These are phyloP conservation scores for Pelecanus crispus DNA, from an alignment of 2,113 vertebrate species.

Conservation along the genomic window DNA sequence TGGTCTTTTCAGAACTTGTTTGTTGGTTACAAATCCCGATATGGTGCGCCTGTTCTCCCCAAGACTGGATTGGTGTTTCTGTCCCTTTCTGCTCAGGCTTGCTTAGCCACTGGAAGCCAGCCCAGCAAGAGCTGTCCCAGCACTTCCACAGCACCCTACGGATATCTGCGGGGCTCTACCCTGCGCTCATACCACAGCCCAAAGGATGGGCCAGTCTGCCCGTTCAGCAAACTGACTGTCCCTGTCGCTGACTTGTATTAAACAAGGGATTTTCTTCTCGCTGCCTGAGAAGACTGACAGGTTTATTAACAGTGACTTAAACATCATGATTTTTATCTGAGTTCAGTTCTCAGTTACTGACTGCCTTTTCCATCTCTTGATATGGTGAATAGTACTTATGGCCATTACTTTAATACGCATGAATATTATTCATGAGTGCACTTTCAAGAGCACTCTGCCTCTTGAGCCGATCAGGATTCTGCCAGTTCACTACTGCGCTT, in stretches of 20 bases:
- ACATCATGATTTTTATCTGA: neutral
- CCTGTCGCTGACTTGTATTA: neutral
- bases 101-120: neutral
- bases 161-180: neutral
- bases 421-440: neutral
- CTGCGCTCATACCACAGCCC: neutral
- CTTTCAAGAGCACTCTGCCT: neutral
- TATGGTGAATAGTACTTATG: neutral
- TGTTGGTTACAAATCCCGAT: neutral
- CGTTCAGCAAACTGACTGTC: neutral
- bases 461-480: neutral
- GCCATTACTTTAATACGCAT: neutral
- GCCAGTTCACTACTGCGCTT: neutral
- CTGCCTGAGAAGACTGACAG: neutral
- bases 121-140: neutral
- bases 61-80: neutral
- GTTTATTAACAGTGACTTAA: neutral
- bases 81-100: neutral
- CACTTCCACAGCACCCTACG: neutral
- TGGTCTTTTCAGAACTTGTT: neutral
- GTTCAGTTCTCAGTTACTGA: neutral
- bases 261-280: neutral
- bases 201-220: neutral
- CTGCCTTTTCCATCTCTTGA: neutral
- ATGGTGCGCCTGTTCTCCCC: neutral